Percentiles rank a stretch among this genome's conserved stretches.
Evolutionary conservation across 1,140 invertebrate species (phyloP).

Genomic region (Epicauta chinensis): DNA sequence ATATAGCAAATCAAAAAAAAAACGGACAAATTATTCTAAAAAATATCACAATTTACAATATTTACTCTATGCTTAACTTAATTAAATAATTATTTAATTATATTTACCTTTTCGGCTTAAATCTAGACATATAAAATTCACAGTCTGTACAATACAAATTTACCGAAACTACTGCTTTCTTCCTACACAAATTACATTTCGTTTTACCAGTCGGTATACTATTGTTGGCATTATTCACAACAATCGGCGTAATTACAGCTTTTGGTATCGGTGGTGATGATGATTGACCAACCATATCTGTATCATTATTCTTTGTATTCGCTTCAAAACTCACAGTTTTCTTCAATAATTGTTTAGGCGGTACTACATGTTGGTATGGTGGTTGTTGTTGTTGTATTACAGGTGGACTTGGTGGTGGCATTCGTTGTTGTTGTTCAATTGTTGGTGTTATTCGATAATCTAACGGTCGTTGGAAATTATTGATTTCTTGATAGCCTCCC

Average conservation of each 20-base stretch:
- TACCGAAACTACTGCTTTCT: constrained; percentile 67
- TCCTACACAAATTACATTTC: constrained; percentile 76
- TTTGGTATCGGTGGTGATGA: constrained; percentile 48
- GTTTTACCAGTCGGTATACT: constrained; percentile 42
- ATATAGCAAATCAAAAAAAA: neutral
- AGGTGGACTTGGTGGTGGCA: constrained; percentile 23
- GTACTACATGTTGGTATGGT: constrained; percentile 27
- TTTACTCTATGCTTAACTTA: neutral
- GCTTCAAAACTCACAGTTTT: constrained; percentile 63
- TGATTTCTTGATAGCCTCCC: constrained; percentile 9
- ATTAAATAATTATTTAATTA: constrained; percentile 9
- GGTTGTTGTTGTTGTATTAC: constrained; percentile 14
- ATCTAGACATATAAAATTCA: constrained; percentile 86
- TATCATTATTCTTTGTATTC: constrained; percentile 51
- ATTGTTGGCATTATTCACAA: constrained; percentile 38
- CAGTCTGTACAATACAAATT: constrained; percentile 81
- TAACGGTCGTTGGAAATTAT: too few relatives aligned
- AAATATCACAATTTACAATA: constrained; percentile 24
- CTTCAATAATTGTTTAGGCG: constrained; percentile 50
- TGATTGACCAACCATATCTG: neutral
- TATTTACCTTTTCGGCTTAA: constrained; percentile 54
- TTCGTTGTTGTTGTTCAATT: constrained; percentile 20
- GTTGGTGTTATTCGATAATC: neutral
- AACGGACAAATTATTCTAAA: constrained; percentile 20
- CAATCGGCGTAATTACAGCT: constrained; percentile 43